Evolutionary conservation across 1,140 invertebrate species (phyloP).

Genomic region (Drosophila micromelanica): DNA sequence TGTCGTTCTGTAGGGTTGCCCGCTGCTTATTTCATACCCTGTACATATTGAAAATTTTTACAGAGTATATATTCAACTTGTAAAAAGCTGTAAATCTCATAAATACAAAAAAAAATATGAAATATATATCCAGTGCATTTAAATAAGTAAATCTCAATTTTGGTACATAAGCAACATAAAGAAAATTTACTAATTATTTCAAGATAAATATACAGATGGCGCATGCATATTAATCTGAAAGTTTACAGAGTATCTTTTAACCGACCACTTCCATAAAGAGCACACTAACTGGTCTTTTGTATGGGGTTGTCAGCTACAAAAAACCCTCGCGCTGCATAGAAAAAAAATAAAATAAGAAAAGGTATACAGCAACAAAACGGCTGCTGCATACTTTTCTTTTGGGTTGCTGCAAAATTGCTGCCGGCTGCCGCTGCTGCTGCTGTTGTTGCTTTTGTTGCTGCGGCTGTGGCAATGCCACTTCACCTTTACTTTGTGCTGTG

Average conservation of each 20-base stretch:
- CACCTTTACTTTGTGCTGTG: constrained; percentile 61
- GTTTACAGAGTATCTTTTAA: not conserved
- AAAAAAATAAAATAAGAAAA: constrained; percentile 17
- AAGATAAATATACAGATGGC: too few species aligned
- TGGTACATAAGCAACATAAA: too few species aligned
- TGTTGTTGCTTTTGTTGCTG: constrained; percentile 1
- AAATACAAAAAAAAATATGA: too few species aligned
- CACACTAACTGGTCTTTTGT: constrained; percentile 14
- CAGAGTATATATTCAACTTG: too few species aligned
- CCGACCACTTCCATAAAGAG: not conserved
- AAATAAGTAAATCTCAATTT: too few species aligned
- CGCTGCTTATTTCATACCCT: constrained; percentile 8
- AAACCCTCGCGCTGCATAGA: constrained; percentile 32
- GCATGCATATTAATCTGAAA: too few species aligned
- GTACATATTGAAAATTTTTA: not conserved
- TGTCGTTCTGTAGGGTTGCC: constrained; percentile 27
- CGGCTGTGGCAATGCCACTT: constrained; percentile 53
- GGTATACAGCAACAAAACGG: constrained; percentile 28
- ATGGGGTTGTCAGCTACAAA: constrained; percentile 36
- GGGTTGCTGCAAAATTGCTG: constrained; percentile 60
- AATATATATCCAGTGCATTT: too few species aligned
- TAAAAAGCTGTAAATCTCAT: too few species aligned
- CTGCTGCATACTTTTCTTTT: constrained; percentile 40
- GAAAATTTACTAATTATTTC: too few species aligned
- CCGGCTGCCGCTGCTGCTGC: constrained; percentile 41